A percentile compares a stretch with the other conserved stretches of the same genome.
Conservation (phyloP, 2,113 vertebrate species). For the Struthidea cinerea region DNA sequence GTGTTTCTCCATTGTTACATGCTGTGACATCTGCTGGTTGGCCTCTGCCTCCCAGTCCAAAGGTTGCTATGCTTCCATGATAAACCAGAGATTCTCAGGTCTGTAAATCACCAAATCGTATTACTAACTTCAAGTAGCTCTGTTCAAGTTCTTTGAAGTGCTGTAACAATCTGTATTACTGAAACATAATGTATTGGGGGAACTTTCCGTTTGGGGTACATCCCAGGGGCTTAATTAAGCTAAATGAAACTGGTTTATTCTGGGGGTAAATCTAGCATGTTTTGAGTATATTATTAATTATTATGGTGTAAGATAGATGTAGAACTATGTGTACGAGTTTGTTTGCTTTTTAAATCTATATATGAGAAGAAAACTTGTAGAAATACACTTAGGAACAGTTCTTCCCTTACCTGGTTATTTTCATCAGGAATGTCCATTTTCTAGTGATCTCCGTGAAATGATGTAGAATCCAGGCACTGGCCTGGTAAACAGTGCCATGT, state of each 20-base stretch:
- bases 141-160: neutral
- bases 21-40: neutral
- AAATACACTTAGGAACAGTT: neutral
- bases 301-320: neutral
- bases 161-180: neutral
- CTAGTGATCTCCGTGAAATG: neutral
- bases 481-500: neutral
- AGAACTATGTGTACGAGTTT: neutral
- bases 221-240: neutral
- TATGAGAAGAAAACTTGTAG: neutral
- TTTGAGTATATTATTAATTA: neutral
- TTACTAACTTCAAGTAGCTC: neutral
- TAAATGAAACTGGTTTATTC: neutral
- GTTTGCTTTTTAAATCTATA: neutral
- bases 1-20: neutral
- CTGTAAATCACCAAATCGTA: neutral
- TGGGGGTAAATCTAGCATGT: neutral
- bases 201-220: neutral
- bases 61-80: neutral
- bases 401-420: neutral
- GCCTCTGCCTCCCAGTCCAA: constrained; percentile 16
- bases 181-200: neutral
- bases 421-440: neutral
- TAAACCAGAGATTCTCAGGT: constrained; percentile 22
- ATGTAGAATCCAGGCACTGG: neutral